Evolutionary conservation across 1,140 invertebrate species (phyloP), one percentile per base, ranked within the genome.

Genomic region (Nephila pilipes): DNA sequence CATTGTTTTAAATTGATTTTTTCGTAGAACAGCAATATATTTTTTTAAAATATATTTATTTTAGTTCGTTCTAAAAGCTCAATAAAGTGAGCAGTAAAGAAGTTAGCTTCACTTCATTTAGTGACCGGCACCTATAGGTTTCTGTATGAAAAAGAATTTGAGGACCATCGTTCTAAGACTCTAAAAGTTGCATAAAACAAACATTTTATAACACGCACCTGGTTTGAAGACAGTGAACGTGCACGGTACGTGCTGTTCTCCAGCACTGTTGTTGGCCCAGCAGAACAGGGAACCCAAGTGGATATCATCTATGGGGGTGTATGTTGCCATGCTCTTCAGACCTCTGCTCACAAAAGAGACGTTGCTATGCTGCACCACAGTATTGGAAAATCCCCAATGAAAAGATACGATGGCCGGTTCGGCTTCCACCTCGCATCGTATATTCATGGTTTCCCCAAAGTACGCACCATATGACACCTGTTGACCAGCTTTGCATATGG

Each of bases 331-430:
- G 94, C 97, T 97, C 96, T 96, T 95, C 96, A 96, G 94, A 96
- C 95, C 94, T 96, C 96, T 94, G 81, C 60, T 94, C 8, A 22
- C 22, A 12, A 89, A 87, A 16, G 55, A 87, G 20, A 94, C 57
- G 75, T 98, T 96, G 95, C 98, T 97, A 87, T 97, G 96, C 92
- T 97, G 97, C 94, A 98, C 97, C 20, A 97, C 97, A 69, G 97
- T 98, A 95, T 97, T 98, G 95, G 98, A 98, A 95, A 98, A 98
- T 54, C 97, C 97, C 98, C 98, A 99, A 94, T 97, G 97, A 95
- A 98, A 98, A 90, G 96, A 96, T 14, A 97, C 92, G n/a, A 32
- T 29, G 0, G 96, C 95, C 22, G 98, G 98, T 95, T 98, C 98
- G n/a, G 97, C 97, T 94, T 98, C 97, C 65, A 98, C 96, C 94